A percentile compares a stretch with the other conserved stretches of the same genome.
Evolutionary conservation across 1,140 invertebrate genomes (phyloP).

Genomic region (Caenorhabditis briggsae): DNA sequence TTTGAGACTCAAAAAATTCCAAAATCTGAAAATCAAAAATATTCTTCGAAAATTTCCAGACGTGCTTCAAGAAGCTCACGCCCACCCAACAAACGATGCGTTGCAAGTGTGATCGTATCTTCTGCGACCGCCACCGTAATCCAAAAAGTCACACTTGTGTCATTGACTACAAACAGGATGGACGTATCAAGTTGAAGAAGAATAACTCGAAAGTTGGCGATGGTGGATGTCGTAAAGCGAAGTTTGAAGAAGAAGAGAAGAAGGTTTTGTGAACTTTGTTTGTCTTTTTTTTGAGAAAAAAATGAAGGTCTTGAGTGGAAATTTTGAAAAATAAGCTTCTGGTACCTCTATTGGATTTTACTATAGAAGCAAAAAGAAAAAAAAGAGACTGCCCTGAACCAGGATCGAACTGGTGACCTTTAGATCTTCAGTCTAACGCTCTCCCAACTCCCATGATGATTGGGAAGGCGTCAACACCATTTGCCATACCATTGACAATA

Average conservation of each 20-base stretch:
- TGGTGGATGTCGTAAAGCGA: constrained; percentile 35
- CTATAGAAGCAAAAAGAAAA: constrained; percentile 45
- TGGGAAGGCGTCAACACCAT: constrained; percentile 75
- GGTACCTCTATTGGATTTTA: no score
- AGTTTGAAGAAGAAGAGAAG: constrained; percentile 28
- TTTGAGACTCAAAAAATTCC: no score
- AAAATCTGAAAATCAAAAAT: not conserved
- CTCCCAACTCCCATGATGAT: constrained; percentile 74
- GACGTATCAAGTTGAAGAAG: constrained; percentile 49
- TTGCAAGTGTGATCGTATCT: constrained; percentile 21
- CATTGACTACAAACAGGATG: constrained; percentile 57
- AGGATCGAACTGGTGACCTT: constrained; percentile 80
- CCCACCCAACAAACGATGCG: constrained; percentile 43
- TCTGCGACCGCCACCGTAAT: constrained; percentile 47
- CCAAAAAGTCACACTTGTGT: constrained; percentile 42
- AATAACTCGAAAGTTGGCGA: constrained; percentile 42
- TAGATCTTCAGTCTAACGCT: constrained; percentile 79
- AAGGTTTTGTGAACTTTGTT: not conserved
- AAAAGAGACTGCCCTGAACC: constrained; percentile 39
- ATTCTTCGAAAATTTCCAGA: not conserved
- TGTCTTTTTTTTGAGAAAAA: not conserved
- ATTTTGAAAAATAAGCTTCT: no score
- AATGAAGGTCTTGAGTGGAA: no score
- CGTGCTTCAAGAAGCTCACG: constrained; percentile 33
- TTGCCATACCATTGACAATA: constrained; percentile 72